Evolutionary conservation across 2,888 invertebrate genomes (phyloP), one percentile per base, ranked within the genome.

Genomic region (Sinopyrophorus schimmeli): DNA sequence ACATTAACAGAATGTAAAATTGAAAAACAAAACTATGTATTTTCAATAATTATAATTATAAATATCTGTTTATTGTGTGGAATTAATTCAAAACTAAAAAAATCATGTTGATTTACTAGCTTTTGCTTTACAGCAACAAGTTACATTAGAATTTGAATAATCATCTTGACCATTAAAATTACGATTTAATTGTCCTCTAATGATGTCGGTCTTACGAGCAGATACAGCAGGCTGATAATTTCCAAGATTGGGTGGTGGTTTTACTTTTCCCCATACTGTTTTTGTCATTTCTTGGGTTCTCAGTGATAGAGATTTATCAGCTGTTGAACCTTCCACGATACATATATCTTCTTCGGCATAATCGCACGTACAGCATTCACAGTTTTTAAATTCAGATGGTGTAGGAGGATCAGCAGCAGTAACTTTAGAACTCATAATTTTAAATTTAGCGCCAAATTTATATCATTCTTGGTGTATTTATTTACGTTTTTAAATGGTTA

Each of bases 171-270:
- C n/a, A n/a, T n/a, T 58, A 9, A 57, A 50, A 48, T 67, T 65
- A 1, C 64, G 63, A 9, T 58, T 58, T 24, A 68, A 35, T 43
- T 63, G 52, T 7, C 63, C 57, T 17, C 66, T 55, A 4, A 63
- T 53, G 15, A 68, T 57, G 21, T 65, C 64, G 2, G 63, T 55
- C 53, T 61, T 61, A 53, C 68, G 55, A 2, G 68, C 65, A n/a
- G 63, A 61, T 14, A 68, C 59, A n/a, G 58, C 35, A 3, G 68
- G 66, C 11, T 42, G 43, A 23, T 34, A 23, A 3, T 53, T 48
- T 2, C 42, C 47, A 40, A 59, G 54, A 26, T 60, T 50, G 4
- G 37, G 53, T 1, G 67, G 67, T 3, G 68, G 68, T 30, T 59
- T 61, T 18, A 59, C 52, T 37, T 59, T 54, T 21, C 41, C 57